Base-by-base conservation (phyloP, 1,140 invertebrate species). In the Microvelia longipes region DNA sequence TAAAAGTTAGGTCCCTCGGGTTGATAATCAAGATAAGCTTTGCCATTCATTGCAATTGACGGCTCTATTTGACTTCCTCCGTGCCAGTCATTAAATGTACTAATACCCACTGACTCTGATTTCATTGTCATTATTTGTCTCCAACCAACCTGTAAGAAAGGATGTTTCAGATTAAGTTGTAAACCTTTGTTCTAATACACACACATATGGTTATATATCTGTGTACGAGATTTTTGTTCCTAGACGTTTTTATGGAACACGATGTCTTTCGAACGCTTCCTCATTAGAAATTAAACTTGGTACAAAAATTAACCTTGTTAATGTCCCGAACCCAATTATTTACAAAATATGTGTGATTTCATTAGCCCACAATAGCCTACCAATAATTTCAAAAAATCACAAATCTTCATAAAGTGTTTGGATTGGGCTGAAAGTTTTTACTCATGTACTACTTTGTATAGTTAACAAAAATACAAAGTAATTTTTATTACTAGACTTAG, bases 61-160 rank as follows among this genome's bases (percentile, higher is more conserved):
- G 85, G 84, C 76, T 85, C 85, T 35, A 85, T 85, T 76, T 86
- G 84, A 26, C 84, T 85, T 28, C 85, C 85, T 75, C 85, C 83
- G 60, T 83, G 82, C 84, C 84, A 86, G 73, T 85, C 83, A 74
- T 86, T 86, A 71, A 84, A 86, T 30, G 84, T 85, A 13, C 83
- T 84, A 66, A 86, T 83, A 24, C 81, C 82, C 1, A 86, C 78
- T 63, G 82, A 80, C 61, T 79, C 79, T 28, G 82, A 78, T 61
- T 81, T 80, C 63, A 81, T 81, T 2, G 79, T 76, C 5, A 85
- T 74, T 1, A 83, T 84, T 30, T 78, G 82, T 68, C 81, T 78
- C 84, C 84, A 85, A 0, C 81, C 84, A 27, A 71, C 71, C 71
- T 71, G 26, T 2, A 28, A 65, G 24, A 2, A 50, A 50, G 19